Conservation (phyloP, 2,888 invertebrate species). For the Diplolepis rosae region DNA sequence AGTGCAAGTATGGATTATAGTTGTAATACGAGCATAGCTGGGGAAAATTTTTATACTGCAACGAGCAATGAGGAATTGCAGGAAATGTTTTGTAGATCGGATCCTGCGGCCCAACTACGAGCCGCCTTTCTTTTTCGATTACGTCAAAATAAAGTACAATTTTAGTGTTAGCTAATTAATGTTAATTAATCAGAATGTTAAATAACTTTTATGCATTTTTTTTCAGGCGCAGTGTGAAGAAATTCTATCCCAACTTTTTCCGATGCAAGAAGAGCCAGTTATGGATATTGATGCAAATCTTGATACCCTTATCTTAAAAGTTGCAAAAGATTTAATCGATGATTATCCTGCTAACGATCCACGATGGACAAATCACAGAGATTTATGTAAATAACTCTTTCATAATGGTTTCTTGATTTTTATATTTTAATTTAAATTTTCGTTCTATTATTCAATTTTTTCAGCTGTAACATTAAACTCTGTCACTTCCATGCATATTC, state of each 20-base stretch:
- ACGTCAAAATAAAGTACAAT: slow-evolving; percentile 63
- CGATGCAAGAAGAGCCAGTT: slow-evolving; percentile 70
- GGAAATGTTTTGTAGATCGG: slow-evolving; percentile 68
- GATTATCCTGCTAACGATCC: slow-evolving; percentile 94
- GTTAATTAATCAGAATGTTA: slow-evolving; percentile 11
- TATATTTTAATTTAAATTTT: slow-evolving; percentile 1
- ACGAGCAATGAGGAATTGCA: slow-evolving; percentile 66
- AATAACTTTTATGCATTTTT: slow-evolving; percentile 38
- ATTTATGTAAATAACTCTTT: slow-evolving; percentile 60
- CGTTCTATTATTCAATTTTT: slow-evolving; percentile 31
- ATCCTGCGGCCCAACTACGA: slow-evolving; percentile 65
- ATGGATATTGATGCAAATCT: slow-evolving; percentile 75
- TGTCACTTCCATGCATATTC: slow-evolving; percentile 84
- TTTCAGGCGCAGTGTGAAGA: slow-evolving; percentile 73
- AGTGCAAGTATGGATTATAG: slow-evolving; percentile 59
- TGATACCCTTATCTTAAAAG: slow-evolving; percentile 79
- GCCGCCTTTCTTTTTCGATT: slow-evolving; percentile 69
- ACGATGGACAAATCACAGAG: slow-evolving; percentile 78
- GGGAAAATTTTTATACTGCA: slow-evolving; percentile 63
- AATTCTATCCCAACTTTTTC: slow-evolving; percentile 75
- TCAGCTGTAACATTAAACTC: slow-evolving; percentile 67
- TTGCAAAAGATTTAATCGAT: slow-evolving; percentile 87
- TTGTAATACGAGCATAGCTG: slow-evolving; percentile 50
- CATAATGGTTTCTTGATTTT: slow-evolving; percentile 8
- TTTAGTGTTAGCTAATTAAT: neutral